Conservation (phyloP, 1,140 invertebrate species). For the Asobara japonica region DNA sequence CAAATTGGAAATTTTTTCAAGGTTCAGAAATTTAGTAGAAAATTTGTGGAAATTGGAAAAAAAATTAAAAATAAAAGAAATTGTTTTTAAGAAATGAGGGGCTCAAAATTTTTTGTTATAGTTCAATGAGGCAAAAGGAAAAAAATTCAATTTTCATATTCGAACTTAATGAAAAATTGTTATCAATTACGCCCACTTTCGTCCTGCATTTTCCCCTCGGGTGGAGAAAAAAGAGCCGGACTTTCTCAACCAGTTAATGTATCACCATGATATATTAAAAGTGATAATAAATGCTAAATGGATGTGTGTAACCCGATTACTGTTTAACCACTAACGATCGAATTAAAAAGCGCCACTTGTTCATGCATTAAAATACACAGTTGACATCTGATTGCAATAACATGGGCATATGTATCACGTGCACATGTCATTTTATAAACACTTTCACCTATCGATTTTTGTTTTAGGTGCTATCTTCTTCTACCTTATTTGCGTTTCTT, state of each 20-base stretch:
- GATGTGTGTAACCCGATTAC: neutral
- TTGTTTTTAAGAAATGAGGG: too few species aligned
- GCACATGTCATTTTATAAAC: neutral
- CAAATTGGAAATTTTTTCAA: too few species aligned
- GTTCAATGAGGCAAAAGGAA: neutral
- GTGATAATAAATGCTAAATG: conserved; percentile 1
- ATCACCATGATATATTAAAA: neutral
- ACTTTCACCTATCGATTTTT: conserved; percentile 38
- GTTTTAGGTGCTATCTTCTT: conserved; percentile 16
- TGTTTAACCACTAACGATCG: neutral
- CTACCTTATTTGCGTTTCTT: neutral
- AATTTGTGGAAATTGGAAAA: too few species aligned
- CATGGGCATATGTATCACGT: conserved; percentile 1
- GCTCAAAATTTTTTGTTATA: too few species aligned
- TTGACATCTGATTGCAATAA: conserved; percentile 13
- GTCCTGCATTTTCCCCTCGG: neutral
- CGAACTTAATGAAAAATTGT: neutral
- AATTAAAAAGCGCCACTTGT: neutral
- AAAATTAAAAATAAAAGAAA: too few species aligned
- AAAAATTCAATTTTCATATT: neutral
- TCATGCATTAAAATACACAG: neutral
- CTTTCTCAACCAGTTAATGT: conserved; percentile 22
- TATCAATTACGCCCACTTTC: neutral
- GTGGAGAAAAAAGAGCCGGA: neutral
- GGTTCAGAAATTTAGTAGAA: too few species aligned